Conservation (phyloP, 1,140 invertebrate genomes). For the Drosophila yakuba region DNA sequence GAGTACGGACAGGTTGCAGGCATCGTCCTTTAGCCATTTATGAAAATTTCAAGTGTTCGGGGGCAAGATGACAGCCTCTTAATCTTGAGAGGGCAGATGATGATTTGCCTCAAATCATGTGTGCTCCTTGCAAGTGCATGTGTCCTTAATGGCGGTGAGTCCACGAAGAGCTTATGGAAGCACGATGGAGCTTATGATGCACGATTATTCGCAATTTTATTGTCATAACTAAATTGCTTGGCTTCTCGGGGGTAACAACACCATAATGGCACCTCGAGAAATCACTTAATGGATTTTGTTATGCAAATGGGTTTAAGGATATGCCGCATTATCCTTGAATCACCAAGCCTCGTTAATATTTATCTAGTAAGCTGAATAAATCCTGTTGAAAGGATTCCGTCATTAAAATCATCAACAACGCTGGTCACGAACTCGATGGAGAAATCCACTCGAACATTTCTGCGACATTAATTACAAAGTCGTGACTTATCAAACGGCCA, state of each 20-base stretch:
- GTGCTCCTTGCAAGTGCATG: conserved; percentile 19
- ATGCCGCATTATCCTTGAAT: not conserved
- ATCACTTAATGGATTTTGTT: conserved; percentile 4
- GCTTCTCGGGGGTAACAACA: not conserved
- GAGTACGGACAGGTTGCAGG: conserved; percentile 27
- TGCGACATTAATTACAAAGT: conserved; percentile 48
- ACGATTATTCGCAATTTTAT: conserved; percentile 31
- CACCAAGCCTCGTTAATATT: conserved; percentile 17
- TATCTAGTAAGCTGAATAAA: conserved; percentile 24
- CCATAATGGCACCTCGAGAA: not conserved
- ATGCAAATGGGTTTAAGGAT: conserved; percentile 1
- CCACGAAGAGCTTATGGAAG: conserved; percentile 14
- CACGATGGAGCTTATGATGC: conserved; percentile 9
- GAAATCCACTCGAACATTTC: conserved; percentile 42
- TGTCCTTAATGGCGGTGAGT: conserved; percentile 21
- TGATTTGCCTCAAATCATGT: conserved; percentile 58
- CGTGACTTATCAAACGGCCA: conserved; percentile 47
- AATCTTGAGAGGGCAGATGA: conserved; percentile 34
- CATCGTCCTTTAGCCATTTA: conserved; percentile 57
- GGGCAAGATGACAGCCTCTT: conserved; percentile 19
- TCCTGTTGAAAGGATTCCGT: conserved; percentile 14
- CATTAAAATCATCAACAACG: conserved; percentile 35
- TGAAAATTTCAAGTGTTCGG: conserved; percentile 53
- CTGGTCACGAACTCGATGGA: conserved; percentile 53
- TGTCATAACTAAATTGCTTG: conserved; percentile 37